phyloP scores from a whole-genome alignment of 23 tunicate species.

The Phallusia fumigata region DNA sequence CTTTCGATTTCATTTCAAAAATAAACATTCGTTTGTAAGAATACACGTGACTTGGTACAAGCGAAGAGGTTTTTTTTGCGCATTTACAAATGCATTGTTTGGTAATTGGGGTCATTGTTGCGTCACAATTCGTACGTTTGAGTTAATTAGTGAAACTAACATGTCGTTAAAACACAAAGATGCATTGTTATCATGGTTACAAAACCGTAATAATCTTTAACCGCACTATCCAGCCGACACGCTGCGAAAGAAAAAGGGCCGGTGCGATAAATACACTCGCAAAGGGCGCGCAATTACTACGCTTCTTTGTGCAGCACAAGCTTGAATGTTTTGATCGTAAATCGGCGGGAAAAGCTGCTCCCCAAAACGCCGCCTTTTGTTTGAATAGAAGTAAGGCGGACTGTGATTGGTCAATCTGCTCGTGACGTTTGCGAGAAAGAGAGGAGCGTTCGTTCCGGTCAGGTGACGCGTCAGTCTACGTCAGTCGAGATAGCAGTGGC shows the following conservation, averaged over 20 bases:
- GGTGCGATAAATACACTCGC: neutral
- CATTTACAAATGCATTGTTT: neutral
- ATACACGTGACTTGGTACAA: neutral
- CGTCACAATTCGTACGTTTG: neutral
- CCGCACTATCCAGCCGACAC: neutral
- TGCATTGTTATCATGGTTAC: neutral
- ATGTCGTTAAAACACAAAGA: neutral
- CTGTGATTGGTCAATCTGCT: slow-evolving; percentile 33
- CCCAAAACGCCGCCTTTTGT: slow-evolving; percentile 32
- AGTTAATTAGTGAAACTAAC: neutral
- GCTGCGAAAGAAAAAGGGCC: neutral
- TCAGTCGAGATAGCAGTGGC: neutral
- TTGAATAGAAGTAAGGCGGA: neutral
- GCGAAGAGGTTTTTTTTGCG: too few relatives aligned
- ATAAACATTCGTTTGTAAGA: neutral
- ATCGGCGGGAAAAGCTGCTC: slow-evolving; percentile 34
- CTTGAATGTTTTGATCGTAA: slow-evolving; percentile 7
- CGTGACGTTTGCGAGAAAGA: slow-evolving; percentile 39
- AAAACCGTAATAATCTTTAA: neutral
- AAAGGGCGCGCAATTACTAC: slow-evolving; percentile 11
- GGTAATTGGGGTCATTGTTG: neutral
- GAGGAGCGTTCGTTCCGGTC: slow-evolving; percentile 51
- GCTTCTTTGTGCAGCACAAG: neutral
- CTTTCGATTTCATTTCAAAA: neutral
- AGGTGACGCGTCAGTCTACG: slow-evolving; percentile 58